These are phyloP conservation scores for Sebastes diaconus DNA, from an alignment of 2,797 vertebrate species.

Conservation along the genomic window DNA sequence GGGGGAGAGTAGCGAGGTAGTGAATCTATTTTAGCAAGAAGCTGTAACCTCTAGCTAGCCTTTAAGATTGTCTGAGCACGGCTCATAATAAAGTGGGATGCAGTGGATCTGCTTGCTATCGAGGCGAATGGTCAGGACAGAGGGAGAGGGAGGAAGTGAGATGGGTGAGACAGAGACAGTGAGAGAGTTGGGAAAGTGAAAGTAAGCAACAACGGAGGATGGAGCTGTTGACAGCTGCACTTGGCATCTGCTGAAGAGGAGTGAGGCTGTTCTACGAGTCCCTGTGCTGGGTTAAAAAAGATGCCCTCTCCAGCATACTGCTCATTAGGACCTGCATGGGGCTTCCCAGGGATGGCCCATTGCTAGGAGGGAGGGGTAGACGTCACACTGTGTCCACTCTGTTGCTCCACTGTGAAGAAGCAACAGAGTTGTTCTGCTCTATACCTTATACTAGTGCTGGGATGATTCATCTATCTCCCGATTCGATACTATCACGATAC, in stretches of 20 bases:
- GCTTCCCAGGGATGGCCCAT: slow-evolving; percentile 83
- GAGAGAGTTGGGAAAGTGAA: slow-evolving; percentile 48
- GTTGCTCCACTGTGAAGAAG: slow-evolving; percentile 80
- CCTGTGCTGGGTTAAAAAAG: slow-evolving; percentile 92
- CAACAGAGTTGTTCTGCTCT: slow-evolving; percentile 58
- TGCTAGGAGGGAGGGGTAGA: slow-evolving; percentile 63
- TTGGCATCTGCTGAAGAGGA: slow-evolving; percentile 92
- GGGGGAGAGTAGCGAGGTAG: slow-evolving; percentile 43
- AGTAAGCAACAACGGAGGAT: slow-evolving; percentile 74
- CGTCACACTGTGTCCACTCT: slow-evolving; percentile 79
- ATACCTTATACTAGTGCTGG: slow-evolving; percentile 50
- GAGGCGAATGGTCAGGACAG: slow-evolving; percentile 49
- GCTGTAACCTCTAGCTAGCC: slow-evolving; percentile 66
- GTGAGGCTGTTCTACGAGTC: slow-evolving; percentile 88
- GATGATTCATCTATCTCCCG: too few relatives aligned
- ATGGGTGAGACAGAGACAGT: slow-evolving; percentile 28
- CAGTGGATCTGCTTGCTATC: slow-evolving; percentile 43
- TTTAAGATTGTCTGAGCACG: slow-evolving; percentile 54
- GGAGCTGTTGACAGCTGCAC: slow-evolving; percentile 90
- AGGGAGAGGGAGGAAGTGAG: slow-evolving; percentile 2
- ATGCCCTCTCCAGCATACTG: slow-evolving; percentile 89
- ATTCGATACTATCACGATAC: too few relatives aligned
- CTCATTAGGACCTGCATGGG: slow-evolving; percentile 90
- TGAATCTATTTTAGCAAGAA: slow-evolving; percentile 61
- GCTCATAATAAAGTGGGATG: slow-evolving; percentile 61